Evolutionary conservation across 2,113 vertebrate genomes (phyloP), one percentile per base, ranked within the genome.

Genomic region (Heterotis niloticus): DNA sequence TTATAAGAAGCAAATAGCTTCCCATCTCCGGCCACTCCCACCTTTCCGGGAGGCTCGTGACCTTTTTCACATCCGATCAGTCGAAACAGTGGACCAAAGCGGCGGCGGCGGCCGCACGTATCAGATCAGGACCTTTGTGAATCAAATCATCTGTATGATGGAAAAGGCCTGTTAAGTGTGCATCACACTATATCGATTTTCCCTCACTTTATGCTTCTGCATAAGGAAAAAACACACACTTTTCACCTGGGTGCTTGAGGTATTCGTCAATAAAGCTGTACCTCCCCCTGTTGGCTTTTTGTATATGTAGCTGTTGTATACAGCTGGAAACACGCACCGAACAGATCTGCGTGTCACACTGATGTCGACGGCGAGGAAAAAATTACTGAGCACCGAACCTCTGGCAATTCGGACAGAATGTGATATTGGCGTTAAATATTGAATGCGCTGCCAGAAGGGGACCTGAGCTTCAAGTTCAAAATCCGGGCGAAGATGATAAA

Each of bases 1-100:
- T 91, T 90, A 78, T 88, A 86, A 83, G 88, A 83, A 81, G 86
- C 82, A 88, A 90, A 90, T 90, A 86, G 86, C 86, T 52, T 23
- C 29, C 86, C 83, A 84, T 87, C 71, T 85, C 84, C 85, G 81
- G 60, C 71, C 29, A 80, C 83, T 77, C 88, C 86, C 72, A n/a
- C n/a, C n/a, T n/a, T n/a, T n/a, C n/a, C n/a, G n/a, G n/a, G n/a
- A n/a, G n/a, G n/a, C n/a, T n/a, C n/a, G n/a, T n/a, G n/a, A n/a
- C n/a, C n/a, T n/a, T n/a, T n/a, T n/a, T n/a, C n/a, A n/a, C n/a
- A n/a, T n/a, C n/a, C n/a, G n/a, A n/a, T n/a, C n/a, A n/a, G n/a
- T n/a, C n/a, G n/a, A n/a, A n/a, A n/a, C n/a, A n/a, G n/a, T n/a
- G n/a, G n/a, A n/a, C n/a, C n/a, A 84, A 83, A 89, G 89, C 85